Evolutionary conservation across 1,140 invertebrate genomes (phyloP).

Genomic region (Lamellibrachia luymesi): DNA sequence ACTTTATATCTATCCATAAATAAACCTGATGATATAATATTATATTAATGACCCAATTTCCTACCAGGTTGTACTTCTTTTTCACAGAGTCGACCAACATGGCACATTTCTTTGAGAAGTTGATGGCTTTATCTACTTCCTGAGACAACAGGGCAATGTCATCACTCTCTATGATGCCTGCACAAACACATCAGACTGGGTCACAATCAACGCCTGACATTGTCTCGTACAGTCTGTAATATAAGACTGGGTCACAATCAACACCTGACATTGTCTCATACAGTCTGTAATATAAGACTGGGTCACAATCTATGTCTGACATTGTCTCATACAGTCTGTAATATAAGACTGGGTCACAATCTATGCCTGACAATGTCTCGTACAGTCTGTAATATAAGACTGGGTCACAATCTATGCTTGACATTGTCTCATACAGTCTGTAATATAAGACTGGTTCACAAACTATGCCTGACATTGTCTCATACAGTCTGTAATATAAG

Average conservation of each 20-base stretch:
- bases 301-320: too few species aligned
- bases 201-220: not conserved
- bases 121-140: constrained; percentile 56
- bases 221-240: not conserved
- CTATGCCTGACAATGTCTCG: too few species aligned
- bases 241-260: not conserved
- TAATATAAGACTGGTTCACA: too few species aligned
- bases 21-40: not conserved
- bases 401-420: too few species aligned
- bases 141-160: constrained; percentile 52
- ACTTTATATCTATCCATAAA: not conserved
- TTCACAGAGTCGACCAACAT: constrained; percentile 54
- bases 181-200: not conserved
- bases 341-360: too few species aligned
- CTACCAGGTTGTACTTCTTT: constrained; percentile 45
- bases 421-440: too few species aligned
- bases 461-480: too few species aligned
- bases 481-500: too few species aligned
- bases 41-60: not conserved
- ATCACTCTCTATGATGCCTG: constrained; percentile 58
- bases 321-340: too few species aligned
- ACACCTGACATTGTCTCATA: too few species aligned
- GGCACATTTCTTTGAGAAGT: constrained; percentile 55
- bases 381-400: too few species aligned
- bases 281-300: too few species aligned